These are phyloP conservation scores for Cheilosia soror DNA, from an alignment of 2,888 invertebrate species.

Conservation along the genomic window DNA sequence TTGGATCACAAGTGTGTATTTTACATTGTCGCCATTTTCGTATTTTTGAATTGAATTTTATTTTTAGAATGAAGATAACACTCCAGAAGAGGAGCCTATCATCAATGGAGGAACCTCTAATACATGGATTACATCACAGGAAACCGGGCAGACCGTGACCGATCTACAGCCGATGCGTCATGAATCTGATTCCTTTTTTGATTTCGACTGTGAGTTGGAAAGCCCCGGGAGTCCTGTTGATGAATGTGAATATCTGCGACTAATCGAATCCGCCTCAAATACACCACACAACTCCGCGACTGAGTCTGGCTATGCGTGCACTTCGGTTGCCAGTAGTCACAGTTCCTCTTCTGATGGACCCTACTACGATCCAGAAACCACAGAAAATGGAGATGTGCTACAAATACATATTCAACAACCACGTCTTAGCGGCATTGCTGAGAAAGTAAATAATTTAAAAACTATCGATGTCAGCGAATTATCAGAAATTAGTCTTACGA, in stretches of 20 bases:
- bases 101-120: slow-evolving; percentile 80
- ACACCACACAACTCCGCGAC: slow-evolving; percentile 84
- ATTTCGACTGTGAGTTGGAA: slow-evolving; percentile 88
- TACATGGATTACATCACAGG: slow-evolving; percentile 82
- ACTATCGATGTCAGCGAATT: slow-evolving; percentile 74
- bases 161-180: slow-evolving; percentile 85
- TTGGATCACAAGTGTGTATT: slow-evolving; percentile 85
- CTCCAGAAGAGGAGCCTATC: slow-evolving; percentile 81
- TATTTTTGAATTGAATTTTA: slow-evolving; percentile 83
- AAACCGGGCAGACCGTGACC: slow-evolving; percentile 82
- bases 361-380: slow-evolving; percentile 84
- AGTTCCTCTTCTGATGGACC: slow-evolving; percentile 84
- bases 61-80: slow-evolving; percentile 80
- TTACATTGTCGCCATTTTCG: slow-evolving; percentile 95
- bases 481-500: slow-evolving; percentile 72
- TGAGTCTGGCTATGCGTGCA: slow-evolving; percentile 85
- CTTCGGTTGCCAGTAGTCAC: slow-evolving; percentile 84
- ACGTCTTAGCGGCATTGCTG: slow-evolving; percentile 70
- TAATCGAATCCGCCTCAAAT: slow-evolving; percentile 85
- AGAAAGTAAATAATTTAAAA: slow-evolving; percentile 67
- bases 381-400: slow-evolving; percentile 75
- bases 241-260: slow-evolving; percentile 85
- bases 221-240: slow-evolving; percentile 90
- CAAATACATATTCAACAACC: slow-evolving; percentile 59
- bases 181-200: slow-evolving; percentile 86